Base-by-base conservation (phyloP, 2,888 invertebrate species). In the Andrena dorsata region DNA sequence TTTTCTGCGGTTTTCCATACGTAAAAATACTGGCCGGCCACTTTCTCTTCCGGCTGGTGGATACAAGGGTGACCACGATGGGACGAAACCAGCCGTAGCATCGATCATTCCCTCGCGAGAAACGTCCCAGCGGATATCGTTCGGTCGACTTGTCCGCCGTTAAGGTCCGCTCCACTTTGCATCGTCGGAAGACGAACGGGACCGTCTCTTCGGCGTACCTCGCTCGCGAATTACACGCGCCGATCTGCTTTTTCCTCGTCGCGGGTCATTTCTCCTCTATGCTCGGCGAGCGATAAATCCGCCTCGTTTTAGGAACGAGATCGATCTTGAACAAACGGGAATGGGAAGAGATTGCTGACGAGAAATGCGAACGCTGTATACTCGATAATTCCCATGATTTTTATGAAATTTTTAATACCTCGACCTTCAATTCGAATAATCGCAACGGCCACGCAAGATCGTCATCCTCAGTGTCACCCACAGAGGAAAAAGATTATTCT, bases 21-120 rank as follows among this genome's bases (percentile, higher is more conserved):
- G 66, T 41, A 80, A 70, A 49, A 53, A n/a, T 28, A 58, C 20
- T 32, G 64, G 61, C 56, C 63, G 70, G 77, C 75, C 81, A 90
- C 90, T 91, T 91, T 91, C 92, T 87, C 92, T 92, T 90, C 90
- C 90, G 90, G 82, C 79, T 86, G 64, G 76, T 81, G 89, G 87
- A 20, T 64, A 61, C 90, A 86, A 90, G 85, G 80, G 65, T 66
- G 88, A 86, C 88, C 85, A 84, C 84, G 83, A 35, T 41, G 30
- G 13, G 81, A 80, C 83, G 76, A 66, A 86, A 87, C 88, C 84
- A 86, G 83, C 82, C 85, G 75, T 16, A 53, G 75, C 72, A 74
- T 66, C 58, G 60, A 68, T 71, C 53, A 65, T 71, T 60, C 69
- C 51, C 8, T n/a, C 47, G 6, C 64, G 56, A 8, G 41, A 76